phyloP scores from a whole-genome alignment of 2,888 invertebrate genomes.

The Microctonus aethiopoides region DNA sequence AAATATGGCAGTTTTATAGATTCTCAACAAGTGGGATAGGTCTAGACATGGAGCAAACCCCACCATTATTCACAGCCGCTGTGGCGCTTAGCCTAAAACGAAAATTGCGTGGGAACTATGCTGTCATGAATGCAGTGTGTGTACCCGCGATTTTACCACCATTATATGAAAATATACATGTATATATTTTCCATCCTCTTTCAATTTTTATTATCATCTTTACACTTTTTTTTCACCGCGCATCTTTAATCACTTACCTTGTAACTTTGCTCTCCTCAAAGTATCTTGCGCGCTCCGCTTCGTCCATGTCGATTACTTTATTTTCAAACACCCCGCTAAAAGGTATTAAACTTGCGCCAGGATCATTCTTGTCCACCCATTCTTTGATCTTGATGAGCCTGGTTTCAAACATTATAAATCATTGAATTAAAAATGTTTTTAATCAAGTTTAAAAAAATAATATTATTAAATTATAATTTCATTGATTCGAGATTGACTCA shows the following conservation, averaged over 20 bases:
- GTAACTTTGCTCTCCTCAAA: constrained; percentile 85
- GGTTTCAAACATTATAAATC: constrained; percentile 35
- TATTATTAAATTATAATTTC: too few relatives aligned
- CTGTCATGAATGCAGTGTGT: constrained; percentile 33
- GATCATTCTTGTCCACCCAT: constrained; percentile 98
- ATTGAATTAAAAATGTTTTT: neutral
- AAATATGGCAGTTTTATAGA: constrained; percentile 51
- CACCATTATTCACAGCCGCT: constrained; percentile 50
- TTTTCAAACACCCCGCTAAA: constrained; percentile 95
- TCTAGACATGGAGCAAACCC: constrained; percentile 60
- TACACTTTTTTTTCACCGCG: constrained; percentile 6
- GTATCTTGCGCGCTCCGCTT: constrained; percentile 79
- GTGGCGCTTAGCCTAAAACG: constrained; percentile 39
- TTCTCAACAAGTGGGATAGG: constrained; percentile 43
- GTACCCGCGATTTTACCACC: constrained; percentile 31
- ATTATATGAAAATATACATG: too few relatives aligned
- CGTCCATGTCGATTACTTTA: constrained; percentile 87
- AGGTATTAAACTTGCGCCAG: constrained; percentile 92
- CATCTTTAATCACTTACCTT: constrained; percentile 71
- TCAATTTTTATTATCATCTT: neutral
- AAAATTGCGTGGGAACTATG: constrained; percentile 48
- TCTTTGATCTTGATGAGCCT: constrained; percentile 97
- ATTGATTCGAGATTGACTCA: too few relatives aligned
- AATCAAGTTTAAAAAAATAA: too few relatives aligned
- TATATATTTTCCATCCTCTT: too few relatives aligned